Conservation (phyloP, 2,113 vertebrate species). For the Amphiprion percula region DNA sequence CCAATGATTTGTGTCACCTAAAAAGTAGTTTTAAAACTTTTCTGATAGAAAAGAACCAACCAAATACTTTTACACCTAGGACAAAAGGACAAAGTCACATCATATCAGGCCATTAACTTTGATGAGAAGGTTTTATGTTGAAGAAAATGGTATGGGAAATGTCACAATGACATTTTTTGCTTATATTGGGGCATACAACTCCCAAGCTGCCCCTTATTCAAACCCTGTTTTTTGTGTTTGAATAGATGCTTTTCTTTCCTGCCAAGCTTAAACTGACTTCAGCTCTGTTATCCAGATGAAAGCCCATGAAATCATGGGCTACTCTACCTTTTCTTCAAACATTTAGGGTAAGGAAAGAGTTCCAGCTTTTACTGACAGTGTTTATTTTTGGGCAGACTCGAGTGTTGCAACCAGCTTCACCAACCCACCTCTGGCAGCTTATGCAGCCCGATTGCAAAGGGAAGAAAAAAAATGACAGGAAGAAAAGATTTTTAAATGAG, state of each 20-base stretch:
- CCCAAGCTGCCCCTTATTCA: neutral
- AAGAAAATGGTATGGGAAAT: neutral
- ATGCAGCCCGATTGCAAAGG: conserved; percentile 9
- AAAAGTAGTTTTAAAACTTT: no score
- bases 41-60: no score
- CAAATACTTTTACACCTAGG: no score
- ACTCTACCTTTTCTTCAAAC: conserved; percentile 34
- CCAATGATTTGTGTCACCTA: no score
- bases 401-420: conserved; percentile 9
- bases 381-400: conserved; percentile 38
- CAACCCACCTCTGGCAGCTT: neutral
- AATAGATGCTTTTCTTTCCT: neutral
- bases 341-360: conserved; percentile 22
- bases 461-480: neutral
- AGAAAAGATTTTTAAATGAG: conserved; percentile 18
- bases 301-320: conserved; percentile 36
- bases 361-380: conserved; percentile 14
- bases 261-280: conserved; percentile 10
- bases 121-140: neutral
- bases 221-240: neutral
- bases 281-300: neutral
- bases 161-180: neutral
- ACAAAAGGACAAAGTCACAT: no score
- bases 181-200: neutral
- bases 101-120: no score